Percentiles rank a stretch among this genome's conserved stretches.
Evolutionary conservation across 2,797 vertebrate genomes (phyloP).

Genomic region (Knipowitschia caucasica): DNA sequence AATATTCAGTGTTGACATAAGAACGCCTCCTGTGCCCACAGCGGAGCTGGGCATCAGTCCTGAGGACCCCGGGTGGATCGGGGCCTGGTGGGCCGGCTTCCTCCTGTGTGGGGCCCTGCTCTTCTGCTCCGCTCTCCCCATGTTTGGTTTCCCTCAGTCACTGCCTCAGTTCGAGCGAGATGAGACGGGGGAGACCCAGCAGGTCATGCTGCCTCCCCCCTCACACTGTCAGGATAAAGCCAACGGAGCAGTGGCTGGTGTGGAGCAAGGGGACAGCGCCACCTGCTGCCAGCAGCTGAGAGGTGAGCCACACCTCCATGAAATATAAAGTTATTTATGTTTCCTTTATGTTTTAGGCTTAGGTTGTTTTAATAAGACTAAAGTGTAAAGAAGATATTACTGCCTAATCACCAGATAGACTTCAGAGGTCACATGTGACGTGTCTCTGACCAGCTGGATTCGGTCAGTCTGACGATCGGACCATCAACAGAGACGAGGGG

Average conservation of each 20-base stretch:
- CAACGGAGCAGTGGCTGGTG: conserved; percentile 79
- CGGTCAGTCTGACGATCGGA: too few relatives aligned
- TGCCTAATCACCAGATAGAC: too few relatives aligned
- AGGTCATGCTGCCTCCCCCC: conserved; percentile 87
- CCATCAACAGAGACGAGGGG: too few relatives aligned
- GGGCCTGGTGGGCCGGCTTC: conserved; percentile 98
- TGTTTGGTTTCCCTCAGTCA: conserved; percentile 98
- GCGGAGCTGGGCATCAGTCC: conserved; percentile 88
- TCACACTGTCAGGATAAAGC: conserved; percentile 84
- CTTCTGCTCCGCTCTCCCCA: conserved; percentile 92
- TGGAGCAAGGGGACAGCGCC: conserved; percentile 75
- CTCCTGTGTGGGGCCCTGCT: conserved; percentile 97
- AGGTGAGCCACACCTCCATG: conserved; percentile 76
- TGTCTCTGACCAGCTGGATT: too few relatives aligned
- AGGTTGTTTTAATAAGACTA: too few relatives aligned
- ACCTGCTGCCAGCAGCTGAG: conserved; percentile 95
- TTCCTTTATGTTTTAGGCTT: too few relatives aligned
- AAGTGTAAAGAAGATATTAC: too few relatives aligned
- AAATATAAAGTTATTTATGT: too few relatives aligned
- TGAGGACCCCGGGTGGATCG: conserved; percentile 97
- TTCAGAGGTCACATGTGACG: too few relatives aligned
- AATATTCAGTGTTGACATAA: too few relatives aligned
- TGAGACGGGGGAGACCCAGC: conserved; percentile 81
- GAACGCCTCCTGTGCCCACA: conserved; percentile 61
- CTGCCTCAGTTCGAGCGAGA: conserved; percentile 75